phyloP scores from a whole-genome alignment of 2,888 invertebrate species.

The Mythimna albipuncta region DNA sequence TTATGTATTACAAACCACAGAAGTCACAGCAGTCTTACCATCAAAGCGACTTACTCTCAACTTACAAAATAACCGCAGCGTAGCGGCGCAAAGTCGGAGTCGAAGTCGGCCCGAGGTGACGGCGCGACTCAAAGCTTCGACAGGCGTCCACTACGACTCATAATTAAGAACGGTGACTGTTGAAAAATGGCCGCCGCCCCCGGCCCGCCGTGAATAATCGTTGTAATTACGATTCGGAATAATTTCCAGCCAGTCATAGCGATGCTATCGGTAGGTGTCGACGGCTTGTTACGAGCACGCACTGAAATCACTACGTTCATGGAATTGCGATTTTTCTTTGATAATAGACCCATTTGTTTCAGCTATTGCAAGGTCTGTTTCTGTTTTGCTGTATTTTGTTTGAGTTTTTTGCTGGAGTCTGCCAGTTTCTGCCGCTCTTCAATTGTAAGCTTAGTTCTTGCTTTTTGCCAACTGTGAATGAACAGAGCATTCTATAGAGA shows the following conservation, averaged over 20 bases:
- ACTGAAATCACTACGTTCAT: slow-evolving; percentile 72
- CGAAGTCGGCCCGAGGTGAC: slow-evolving; percentile 86
- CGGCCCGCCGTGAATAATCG: slow-evolving; percentile 91
- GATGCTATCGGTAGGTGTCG: slow-evolving; percentile 90
- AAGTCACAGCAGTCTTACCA: slow-evolving; percentile 9
- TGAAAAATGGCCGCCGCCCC: slow-evolving; percentile 91
- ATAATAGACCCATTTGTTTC: slow-evolving; percentile 62
- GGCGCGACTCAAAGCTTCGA: slow-evolving; percentile 90
- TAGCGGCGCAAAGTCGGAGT: slow-evolving; percentile 75
- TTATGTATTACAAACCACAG: not conserved
- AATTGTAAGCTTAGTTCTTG: slow-evolving; percentile 1
- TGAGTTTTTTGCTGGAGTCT: not conserved
- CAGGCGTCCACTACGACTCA: slow-evolving; percentile 90
- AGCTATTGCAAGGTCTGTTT: slow-evolving; percentile 52
- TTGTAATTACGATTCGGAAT: slow-evolving; percentile 91
- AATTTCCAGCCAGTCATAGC: slow-evolving; percentile 91
- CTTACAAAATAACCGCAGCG: slow-evolving; percentile 72
- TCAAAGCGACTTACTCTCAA: slow-evolving; percentile 43
- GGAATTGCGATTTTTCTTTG: slow-evolving; percentile 83
- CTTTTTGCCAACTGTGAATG: not conserved
- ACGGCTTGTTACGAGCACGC: slow-evolving; percentile 90
- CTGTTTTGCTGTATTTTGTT: slow-evolving; percentile 30
- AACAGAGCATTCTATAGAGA: not conserved
- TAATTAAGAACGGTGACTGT: slow-evolving; percentile 91
- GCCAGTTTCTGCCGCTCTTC: slow-evolving; percentile 3